Evolutionary conservation across 2,888 invertebrate genomes (phyloP), one percentile per base, ranked within the genome.

Genomic region (Ectropis crepuscularia): DNA sequence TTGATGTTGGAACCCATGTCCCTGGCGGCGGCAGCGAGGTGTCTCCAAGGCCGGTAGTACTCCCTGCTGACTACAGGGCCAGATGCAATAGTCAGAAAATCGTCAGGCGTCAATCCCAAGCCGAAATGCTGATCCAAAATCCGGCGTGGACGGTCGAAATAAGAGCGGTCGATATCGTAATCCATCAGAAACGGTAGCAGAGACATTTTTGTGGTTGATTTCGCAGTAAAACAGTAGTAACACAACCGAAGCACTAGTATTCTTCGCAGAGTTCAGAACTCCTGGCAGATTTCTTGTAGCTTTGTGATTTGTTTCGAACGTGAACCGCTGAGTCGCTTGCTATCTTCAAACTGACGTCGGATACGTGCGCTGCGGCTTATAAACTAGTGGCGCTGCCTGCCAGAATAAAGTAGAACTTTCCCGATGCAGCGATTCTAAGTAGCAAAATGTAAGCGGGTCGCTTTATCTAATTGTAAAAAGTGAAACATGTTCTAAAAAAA

Each of bases 1-100:
- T 92, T 89, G 68, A 95, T 92, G 72, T 88, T 93, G 46, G 93
- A 94, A 6, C 92, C 94, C 49, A 94, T 82, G 76, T 94, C 94
- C 0, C 88, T 82, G 11, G 88, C 86, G 16, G 92, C 89, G 0
- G 93, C 86, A 0, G 91, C 88, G 42, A 93, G 76, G 64, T 93
- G 92, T 58, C 89, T 83, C 90, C 90, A 90, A 0, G 90, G 86
- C 0, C 92, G 80, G 74, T 87, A 88, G 78, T 92, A 92, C 8
- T 90, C 89, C 48, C 83, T 73, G 66, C 70, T 81, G 10, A 80
- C 53, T 43, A 86, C 5, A 0, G 88, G 85, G 2, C 79, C 79
- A 10, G 78, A 74, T n/a, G 73, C 71, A 7, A 74, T 70, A 6
- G 82, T 76, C 6, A 94, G 78, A 0, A 94, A 61, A 54, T 94